A percentile compares a stretch with the other conserved stretches of the same genome.
Conservation (phyloP, 2,888 invertebrate species). For the Cryptocheilus praepositus region DNA sequence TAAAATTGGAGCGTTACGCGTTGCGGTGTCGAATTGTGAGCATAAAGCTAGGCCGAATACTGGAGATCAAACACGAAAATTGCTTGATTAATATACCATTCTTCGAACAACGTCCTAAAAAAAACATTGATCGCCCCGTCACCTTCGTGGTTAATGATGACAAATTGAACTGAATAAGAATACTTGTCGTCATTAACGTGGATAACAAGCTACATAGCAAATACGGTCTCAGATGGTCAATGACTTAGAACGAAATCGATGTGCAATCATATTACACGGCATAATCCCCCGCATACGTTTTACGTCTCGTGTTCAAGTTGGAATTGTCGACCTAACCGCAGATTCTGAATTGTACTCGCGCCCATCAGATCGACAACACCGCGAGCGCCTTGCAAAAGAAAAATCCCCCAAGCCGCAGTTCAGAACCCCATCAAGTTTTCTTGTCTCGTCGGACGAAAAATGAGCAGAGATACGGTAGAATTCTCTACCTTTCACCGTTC, state of each 20-base stretch:
- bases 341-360: too few species aligned
- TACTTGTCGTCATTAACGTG: too few species aligned
- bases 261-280: too few species aligned
- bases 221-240: too few species aligned
- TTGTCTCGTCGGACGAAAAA: background rate
- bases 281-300: too few species aligned
- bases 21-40: conserved; percentile 78
- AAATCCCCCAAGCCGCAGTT: conserved; percentile 8
- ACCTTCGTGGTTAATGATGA: too few species aligned
- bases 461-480: conserved; percentile 1
- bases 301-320: too few species aligned
- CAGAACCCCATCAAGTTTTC: conserved; percentile 9
- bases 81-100: too few species aligned
- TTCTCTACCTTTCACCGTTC: conserved; percentile 42
- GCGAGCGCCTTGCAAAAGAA: conserved; percentile 9
- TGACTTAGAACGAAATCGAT: too few species aligned
- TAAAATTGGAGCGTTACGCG: conserved; percentile 78
- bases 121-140: background rate
- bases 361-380: too few species aligned
- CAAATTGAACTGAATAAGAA: background rate
- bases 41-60: conserved; percentile 81
- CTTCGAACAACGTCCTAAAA: background rate
- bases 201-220: too few species aligned
- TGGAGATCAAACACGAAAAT: conserved; percentile 51
- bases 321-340: background rate